Base-by-base conservation (phyloP, 2,797 vertebrate genomes). In the Pangasius krempfi region DNA sequence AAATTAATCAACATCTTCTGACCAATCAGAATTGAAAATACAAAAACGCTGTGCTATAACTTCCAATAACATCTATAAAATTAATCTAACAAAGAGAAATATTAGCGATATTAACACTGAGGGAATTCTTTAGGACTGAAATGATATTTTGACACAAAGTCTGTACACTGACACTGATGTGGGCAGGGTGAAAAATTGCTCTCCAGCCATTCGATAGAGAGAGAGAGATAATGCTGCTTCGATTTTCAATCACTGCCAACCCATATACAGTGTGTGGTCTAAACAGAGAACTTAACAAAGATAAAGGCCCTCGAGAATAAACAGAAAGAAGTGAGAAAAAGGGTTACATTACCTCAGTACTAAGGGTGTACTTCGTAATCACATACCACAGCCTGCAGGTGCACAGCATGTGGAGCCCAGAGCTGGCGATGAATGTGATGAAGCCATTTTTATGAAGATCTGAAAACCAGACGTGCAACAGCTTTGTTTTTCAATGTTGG, bases 371-470 rank as follows among this genome's bases (percentile, higher is more conserved):
- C 86, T 95, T 98, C 93, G 93, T 95, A 92, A 96, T 96, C 92
- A 96, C 93, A 0, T 95, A 93, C 98, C 98, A 99, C 93, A 99
- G 95, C 54, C 95, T 87, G 92, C 98, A 98, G 0, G 98, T 98
- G 50, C 96, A 90, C 50, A 97, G 91, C 98, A 99, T 99, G 96
- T 99, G 96, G 68, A 97, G 85, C 86, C 98, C 92, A 2, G 98
- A 97, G 33, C 97, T 95, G 0, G 14, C 87, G 33, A 98, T 96
- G 91, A 99, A 99, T 84, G 95, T 73, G 81, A 97, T 92, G 93
- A 99, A 99, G 88, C 96, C 96, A 8, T 94, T 93, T 93, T 98
- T 96, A 0, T 99, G 98, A 93, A 98, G 72, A 90, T 86, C 98
- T 99, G 95, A 12, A 76, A 86, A 85, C 2, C 52, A 88, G n/a